Base-by-base conservation (phyloP, 2,888 invertebrate species). In the Callosobruchus maculatus region DNA sequence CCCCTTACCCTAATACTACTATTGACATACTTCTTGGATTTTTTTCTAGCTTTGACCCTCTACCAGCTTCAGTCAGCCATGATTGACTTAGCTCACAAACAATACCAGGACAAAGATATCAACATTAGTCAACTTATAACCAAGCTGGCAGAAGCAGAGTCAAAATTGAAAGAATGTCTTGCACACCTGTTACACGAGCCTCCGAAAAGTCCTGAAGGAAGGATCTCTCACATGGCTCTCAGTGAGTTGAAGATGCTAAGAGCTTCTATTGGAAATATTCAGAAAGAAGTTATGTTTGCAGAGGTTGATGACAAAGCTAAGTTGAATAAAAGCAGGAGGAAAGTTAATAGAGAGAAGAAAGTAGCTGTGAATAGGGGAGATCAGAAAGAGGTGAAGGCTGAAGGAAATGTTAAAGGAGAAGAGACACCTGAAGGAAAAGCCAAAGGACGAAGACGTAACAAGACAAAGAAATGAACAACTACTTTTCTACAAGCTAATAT, bases 1-100 rank as follows among this genome's bases (percentile, higher is more conserved):
- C n/a, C n/a, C n/a, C n/a, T n/a, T n/a, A n/a, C n/a, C n/a, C n/a
- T n/a, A n/a, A n/a, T n/a, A n/a, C n/a, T n/a, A n/a, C n/a, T n/a
- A n/a, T n/a, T n/a, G n/a, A n/a, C n/a, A n/a, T n/a, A n/a, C n/a
- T n/a, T n/a, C n/a, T 18, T 49, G 9, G 1, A 49, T 49, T 49
- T 13, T 13, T 76, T 83, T 89, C 74, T 84, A 90, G 94, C 93
- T 0, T 92, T 95, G 72, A 91, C 93, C 13, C 82, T 94, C 67
- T 95, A 95, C 81, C 95, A 95, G 84, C 87, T 94, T 79, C 93
- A 94, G 82, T 90, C 90, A 20, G 91, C 94, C 0, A 88, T 90
- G 78, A 89, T 92, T 2, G 90, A 92, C 79, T 83, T 94, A 49
- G 90, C 92, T 0, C 91, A 93, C 79, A 90, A 91, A 77, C 87